Conservation (phyloP, 1,140 invertebrate species). For the Eriocheir sinensis region DNA sequence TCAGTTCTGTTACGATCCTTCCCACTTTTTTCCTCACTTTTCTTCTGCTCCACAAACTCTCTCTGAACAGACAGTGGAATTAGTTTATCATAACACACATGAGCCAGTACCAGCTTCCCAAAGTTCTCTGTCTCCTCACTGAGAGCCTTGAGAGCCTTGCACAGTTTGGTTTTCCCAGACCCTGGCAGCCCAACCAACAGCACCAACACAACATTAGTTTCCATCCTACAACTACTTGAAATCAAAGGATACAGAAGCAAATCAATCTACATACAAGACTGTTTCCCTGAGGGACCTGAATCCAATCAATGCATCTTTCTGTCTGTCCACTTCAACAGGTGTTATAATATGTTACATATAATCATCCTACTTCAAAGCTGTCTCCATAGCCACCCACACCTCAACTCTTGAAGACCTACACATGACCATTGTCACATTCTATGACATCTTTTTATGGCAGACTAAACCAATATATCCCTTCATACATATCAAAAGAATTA, state of each 20-base stretch:
- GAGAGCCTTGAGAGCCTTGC: conserved; percentile 4
- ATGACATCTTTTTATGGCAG: too few species aligned
- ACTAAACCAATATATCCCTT: too few species aligned
- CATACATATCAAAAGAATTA: too few species aligned
- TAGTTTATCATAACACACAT: conserved; percentile 65
- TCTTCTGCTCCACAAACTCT: conserved; percentile 49
- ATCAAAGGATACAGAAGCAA: too few species aligned
- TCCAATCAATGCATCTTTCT: too few species aligned
- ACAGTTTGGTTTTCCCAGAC: conserved; percentile 63
- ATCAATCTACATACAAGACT: background rate
- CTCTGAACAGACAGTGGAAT: conserved; percentile 65
- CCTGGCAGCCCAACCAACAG: conserved; percentile 58
- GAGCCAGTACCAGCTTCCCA: background rate
- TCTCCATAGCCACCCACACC: too few species aligned
- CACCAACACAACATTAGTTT: conserved; percentile 44
- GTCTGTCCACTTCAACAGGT: too few species aligned
- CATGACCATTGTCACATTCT: too few species aligned
- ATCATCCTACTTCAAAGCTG: too few species aligned
- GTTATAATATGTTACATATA: too few species aligned
- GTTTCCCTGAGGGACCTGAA: background rate
- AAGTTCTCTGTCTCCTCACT: background rate
- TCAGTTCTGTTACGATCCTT: background rate
- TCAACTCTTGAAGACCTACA: too few species aligned
- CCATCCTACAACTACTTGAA: conserved; percentile 28
- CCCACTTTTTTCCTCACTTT: background rate